A percentile compares a stretch with the other conserved stretches of the same genome.
These are phyloP conservation scores for Drosophila pectinifera DNA, from an alignment of 1,140 invertebrate genomes.

Conservation along the genomic window DNA sequence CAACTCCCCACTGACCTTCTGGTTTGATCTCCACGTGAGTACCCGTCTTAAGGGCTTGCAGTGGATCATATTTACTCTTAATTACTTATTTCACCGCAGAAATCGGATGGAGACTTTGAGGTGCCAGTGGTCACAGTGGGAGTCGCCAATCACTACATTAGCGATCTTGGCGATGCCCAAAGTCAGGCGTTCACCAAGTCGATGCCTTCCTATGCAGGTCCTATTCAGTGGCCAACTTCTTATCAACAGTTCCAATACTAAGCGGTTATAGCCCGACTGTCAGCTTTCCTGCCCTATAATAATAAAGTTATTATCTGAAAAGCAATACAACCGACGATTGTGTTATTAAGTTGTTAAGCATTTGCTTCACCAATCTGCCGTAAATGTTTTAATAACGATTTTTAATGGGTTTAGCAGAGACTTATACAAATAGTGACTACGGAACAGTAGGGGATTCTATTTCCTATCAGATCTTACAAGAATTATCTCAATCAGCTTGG, in stretches of 20 bases:
- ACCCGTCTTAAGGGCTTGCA: not conserved
- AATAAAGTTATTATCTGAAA: constrained; percentile 1
- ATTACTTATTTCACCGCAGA: constrained; percentile 15
- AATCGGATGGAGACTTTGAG: constrained; percentile 15
- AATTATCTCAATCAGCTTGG: no score
- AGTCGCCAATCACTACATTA: constrained; percentile 20
- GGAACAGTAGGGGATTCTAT: not conserved
- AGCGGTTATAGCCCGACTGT: not conserved
- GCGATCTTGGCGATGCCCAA: not conserved
- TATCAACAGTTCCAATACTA: constrained; percentile 29
- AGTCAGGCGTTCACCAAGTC: constrained; percentile 24
- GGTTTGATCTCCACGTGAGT: constrained; percentile 36
- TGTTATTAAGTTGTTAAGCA: not conserved
- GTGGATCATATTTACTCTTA: no score
- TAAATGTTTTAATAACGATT: not conserved
- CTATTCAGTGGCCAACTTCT: constrained; percentile 42
- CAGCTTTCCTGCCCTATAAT: not conserved
- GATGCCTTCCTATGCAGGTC: constrained; percentile 32
- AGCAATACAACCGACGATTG: not conserved
- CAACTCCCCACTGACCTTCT: constrained; percentile 87
- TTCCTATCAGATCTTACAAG: not conserved
- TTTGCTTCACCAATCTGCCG: not conserved
- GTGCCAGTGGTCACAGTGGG: constrained; percentile 20
- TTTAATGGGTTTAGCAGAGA: not conserved
- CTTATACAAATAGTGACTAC: not conserved